Base-by-base conservation (phyloP, 2,888 invertebrate species). In the Barypeithes pellucidus region DNA sequence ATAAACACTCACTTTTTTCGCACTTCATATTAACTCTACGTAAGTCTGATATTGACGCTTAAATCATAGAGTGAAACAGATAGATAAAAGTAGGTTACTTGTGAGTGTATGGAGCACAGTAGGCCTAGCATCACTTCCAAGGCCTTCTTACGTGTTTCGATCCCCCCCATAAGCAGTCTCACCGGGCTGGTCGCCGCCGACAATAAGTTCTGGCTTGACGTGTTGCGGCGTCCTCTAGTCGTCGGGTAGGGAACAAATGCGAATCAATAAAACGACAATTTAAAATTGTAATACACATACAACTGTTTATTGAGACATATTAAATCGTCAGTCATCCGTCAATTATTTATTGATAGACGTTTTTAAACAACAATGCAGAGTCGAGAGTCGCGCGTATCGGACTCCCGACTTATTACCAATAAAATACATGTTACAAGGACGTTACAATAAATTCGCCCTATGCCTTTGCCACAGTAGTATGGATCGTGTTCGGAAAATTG, bases 231-330 rank as follows among this genome's bases (percentile, higher is more conserved):
- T n/a, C n/a, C n/a, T n/a, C n/a, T n/a, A n/a, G n/a, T n/a, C n/a
- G n/a, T n/a, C n/a, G 24, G 24, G 29, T 29, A 5, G 7, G 39
- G 16, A 3, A 39, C 3, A 60, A 9, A 33, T 12, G n/a, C 29
- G 41, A 11, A 11, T 12, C 74, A 76, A 77, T 76, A 76, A 76
- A 77, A 75, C 72, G 62, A 36, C 29, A 41, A 62, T 71, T 76
- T 86, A 83, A 85, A 85, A 85, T 86, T 80, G 85, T 88, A 88
- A 88, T 89, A 89, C 89, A 89, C 89, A 89, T 89, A 89, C 89
- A 89, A 89, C 89, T 89, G 89, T 89, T 89, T 89, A 89, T 89
- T 89, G 88, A 89, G 89, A 89, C 89, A 89, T 88, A 88, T 87
- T 84, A 85, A 85, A 86, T 86, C 85, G 85, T 86, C 86, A 86